Conservation (phyloP, 2,113 vertebrate species). For the Callipepla squamata region DNA sequence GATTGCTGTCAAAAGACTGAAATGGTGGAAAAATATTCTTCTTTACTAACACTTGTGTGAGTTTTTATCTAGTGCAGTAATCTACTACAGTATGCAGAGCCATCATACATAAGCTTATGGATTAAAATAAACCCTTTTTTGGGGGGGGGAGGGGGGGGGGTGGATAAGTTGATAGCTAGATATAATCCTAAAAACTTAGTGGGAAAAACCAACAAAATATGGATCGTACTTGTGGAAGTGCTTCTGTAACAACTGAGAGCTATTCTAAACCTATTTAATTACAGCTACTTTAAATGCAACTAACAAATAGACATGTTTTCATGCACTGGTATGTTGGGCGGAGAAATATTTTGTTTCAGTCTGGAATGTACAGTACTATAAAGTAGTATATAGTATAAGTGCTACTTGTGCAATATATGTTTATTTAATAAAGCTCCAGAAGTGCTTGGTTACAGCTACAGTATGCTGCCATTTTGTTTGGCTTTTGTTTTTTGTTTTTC, state of each 20-base stretch:
- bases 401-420: not conserved
- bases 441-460: not conserved
- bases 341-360: not conserved
- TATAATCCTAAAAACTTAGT: not conserved
- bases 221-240: not conserved
- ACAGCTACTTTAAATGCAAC: not conserved
- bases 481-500: not conserved
- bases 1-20: not conserved
- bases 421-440: constrained; percentile 10
- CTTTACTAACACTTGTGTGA: not conserved
- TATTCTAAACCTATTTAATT: not conserved
- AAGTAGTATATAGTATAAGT: not conserved
- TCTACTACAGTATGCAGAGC: not conserved
- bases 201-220: not conserved
- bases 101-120: not conserved
- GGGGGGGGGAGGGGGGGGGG: no score
- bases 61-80: not conserved
- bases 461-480: not conserved
- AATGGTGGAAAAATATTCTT: not conserved
- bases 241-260: not conserved
- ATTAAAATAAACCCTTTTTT: not conserved
- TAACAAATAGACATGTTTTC: not conserved
- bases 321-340: accelerated
- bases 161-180: not conserved
- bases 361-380: not conserved